phyloP scores from a whole-genome alignment of 2,888 invertebrate genomes.

The Phasia obesa region DNA sequence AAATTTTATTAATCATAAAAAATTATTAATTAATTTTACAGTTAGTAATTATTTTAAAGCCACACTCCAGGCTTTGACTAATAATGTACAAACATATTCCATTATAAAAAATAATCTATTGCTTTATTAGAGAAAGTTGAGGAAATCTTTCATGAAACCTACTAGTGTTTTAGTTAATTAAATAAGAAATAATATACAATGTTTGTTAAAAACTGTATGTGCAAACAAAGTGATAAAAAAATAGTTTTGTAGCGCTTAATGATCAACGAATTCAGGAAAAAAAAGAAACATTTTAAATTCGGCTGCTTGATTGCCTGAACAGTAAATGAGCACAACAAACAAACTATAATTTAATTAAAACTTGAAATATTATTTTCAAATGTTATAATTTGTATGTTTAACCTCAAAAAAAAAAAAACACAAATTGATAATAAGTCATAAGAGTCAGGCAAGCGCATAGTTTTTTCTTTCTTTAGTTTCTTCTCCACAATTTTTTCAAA shows the following conservation, averaged over 20 bases:
- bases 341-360: slow-evolving; percentile 23
- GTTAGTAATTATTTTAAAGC: neutral
- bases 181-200: slow-evolving; percentile 14
- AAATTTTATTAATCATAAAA: too few species aligned
- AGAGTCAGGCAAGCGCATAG: slow-evolving; percentile 31
- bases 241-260: neutral
- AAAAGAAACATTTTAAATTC: neutral
- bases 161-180: slow-evolving; percentile 38
- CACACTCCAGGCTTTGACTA: neutral
- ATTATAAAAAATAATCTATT: slow-evolving; percentile 6
- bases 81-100: neutral
- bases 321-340: slow-evolving; percentile 18
- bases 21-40: neutral
- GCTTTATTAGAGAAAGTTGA: slow-evolving; percentile 26
- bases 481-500: neutral
- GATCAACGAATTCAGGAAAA: slow-evolving; percentile 12
- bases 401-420: slow-evolving; percentile 7
- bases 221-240: neutral
- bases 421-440: slow-evolving; percentile 31
- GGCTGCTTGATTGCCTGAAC: neutral
- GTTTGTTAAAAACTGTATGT: neutral
- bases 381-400: slow-evolving; percentile 33
- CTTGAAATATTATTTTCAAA: slow-evolving; percentile 30
- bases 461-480: slow-evolving; percentile 18
- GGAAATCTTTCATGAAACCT: slow-evolving; percentile 26